Evolutionary conservation across 2,888 invertebrate species (phyloP), one percentile per base, ranked within the genome.

Genomic region (Andrena bucephala): DNA sequence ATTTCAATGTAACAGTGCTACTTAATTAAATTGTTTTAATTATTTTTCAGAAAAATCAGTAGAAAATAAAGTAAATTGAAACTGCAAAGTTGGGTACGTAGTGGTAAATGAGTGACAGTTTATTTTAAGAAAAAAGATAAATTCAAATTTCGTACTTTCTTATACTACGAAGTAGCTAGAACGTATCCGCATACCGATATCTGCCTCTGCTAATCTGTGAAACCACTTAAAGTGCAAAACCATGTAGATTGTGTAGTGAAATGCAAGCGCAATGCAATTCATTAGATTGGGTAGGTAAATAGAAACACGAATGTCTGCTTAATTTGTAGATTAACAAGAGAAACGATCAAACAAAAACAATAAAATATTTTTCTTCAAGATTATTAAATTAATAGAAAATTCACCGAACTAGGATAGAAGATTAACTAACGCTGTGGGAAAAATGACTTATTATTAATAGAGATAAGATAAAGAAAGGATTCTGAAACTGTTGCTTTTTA

Each of bases 221-320:
- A 77, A 68, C 75, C 72, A 59, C 68, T 87, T 81, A 76, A 82
- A 87, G 87, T 87, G 87, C 87, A 71, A 74, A 87, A 81, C 78
- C 87, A 77, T 87, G 87, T 87, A 87, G 85, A 87, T 83, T 77
- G 87, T 54, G 52, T n/a, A 54, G 20, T 57, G 57, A 10, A 57
- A 57, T 57, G 27, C 54, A 57, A 57, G 24, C 72, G 70, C 59
- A 67, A 68, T 71, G 84, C 82, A 60, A 81, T 85, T 84, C 84
- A 71, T 83, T 81, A 84, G 70, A 27, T 57, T 29, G 75, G 24
- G 29, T 36, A 68, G 24, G 48, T 59, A n/a, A 59, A n/a, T 20
- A 66, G 59, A 60, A 31, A 77, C 33, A 59, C 50, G 52, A 50
- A 59, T 8, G 33, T 4, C n/a, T 63, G 57, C 29, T 42, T 48